Conservation (phyloP, 2,888 invertebrate species). For the Sinotaia quadrata region DNA sequence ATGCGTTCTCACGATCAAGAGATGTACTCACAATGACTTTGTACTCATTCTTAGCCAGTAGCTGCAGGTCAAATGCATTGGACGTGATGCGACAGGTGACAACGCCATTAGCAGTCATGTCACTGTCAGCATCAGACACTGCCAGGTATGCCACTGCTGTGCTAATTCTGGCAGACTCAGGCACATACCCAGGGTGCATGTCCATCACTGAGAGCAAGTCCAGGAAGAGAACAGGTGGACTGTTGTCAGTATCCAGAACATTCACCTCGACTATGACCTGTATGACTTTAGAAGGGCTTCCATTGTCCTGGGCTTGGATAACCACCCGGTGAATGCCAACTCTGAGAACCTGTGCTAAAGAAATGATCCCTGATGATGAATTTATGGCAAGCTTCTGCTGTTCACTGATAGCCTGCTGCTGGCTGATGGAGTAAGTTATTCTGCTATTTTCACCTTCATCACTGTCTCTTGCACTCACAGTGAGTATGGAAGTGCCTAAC, state of each 20-base stretch:
- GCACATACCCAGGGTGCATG: constrained; percentile 26
- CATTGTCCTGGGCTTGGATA: constrained; percentile 36
- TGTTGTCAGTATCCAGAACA: constrained; percentile 34
- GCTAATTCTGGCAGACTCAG: constrained; percentile 25
- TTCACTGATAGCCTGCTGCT: constrained; percentile 27
- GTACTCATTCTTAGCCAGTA: constrained; percentile 76
- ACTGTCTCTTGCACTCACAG: constrained; percentile 91
- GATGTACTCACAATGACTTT: constrained; percentile 87
- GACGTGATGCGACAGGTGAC: constrained; percentile 28
- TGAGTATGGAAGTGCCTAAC: constrained; percentile 89
- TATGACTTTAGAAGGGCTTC: constrained; percentile 24
- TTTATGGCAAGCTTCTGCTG: constrained; percentile 20
- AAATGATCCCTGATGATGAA: constrained; percentile 24
- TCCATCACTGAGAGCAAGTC: constrained; percentile 31
- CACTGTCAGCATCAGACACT: constrained; percentile 27
- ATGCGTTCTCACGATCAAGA: constrained; percentile 85
- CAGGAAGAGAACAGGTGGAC: constrained; percentile 28
- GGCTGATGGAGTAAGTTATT: constrained; percentile 34
- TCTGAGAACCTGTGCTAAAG: constrained; percentile 16
- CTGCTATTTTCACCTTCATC: constrained; percentile 74
- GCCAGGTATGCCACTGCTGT: constrained; percentile 25
- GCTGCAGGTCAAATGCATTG: constrained; percentile 32
- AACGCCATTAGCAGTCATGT: constrained; percentile 25
- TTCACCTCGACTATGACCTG: constrained; percentile 32
- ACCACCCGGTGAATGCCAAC: constrained; percentile 25